Base-by-base conservation (phyloP, 1,140 invertebrate genomes). In the Cotesia vestalis region DNA sequence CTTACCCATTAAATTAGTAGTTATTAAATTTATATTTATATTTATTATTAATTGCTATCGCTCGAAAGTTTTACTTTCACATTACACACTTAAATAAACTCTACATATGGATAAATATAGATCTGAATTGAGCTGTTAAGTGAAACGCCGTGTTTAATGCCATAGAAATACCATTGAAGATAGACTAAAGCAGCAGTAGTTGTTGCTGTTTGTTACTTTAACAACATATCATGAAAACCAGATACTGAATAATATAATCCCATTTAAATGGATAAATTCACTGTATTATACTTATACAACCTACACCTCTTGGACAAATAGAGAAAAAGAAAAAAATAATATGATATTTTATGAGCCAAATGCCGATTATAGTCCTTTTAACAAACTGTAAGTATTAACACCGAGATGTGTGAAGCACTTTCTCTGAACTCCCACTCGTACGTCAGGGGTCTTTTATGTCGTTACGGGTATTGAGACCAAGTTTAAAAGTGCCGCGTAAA, bases 401-500 rank as follows among this genome's bases (percentile, higher is more conserved):
- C 59, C 12, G 27, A 12, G 14, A 61, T 61, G 27, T 61, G 27
- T 61, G 34, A 34, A 34, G 59, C 11, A 61, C 59, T 61, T 61
- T 61, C 59, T 61, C 59, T 61, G 59, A 4, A 61, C 59, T 61
- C 59, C 59, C 59, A 61, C 59, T 27, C 59, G 38, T 36, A n/a
- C 17, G 27, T 46, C 38, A 38, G 36, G 40, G 40, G 6, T 46
- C n/a, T 38, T 64, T 12, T 64, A 40, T 64, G 11, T 12, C 34
- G 35, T 40, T 64, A 64, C 38, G 38, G 36, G n/a, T 64, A 64
- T 64, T 40, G 35, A 64, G 62, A 64, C 35, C 38, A 2, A 64
- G 62, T 64, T 36, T 35, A 34, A 64, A 64, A 64, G 62, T 40
- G 38, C 35, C 38, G 38, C 38, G 62, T 64, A 40, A 64, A 64